Conservation (phyloP, 2,888 invertebrate species). For the Drosophila anceps region DNA sequence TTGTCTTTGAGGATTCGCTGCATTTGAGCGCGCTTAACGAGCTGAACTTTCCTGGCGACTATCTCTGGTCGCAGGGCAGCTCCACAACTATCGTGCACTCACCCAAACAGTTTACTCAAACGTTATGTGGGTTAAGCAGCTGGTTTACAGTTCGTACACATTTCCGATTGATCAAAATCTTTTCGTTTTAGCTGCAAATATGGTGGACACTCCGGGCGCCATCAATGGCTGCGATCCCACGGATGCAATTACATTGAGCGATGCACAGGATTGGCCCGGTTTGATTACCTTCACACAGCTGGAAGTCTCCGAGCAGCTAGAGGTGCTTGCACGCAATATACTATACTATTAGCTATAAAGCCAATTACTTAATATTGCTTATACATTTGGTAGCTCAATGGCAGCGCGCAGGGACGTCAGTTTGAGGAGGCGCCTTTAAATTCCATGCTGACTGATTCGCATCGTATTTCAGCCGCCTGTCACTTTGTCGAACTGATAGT, state of each 20-base stretch:
- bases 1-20: slow-evolving; percentile 82
- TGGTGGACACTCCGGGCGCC: slow-evolving; percentile 83
- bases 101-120: slow-evolving; percentile 85
- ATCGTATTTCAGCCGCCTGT: slow-evolving; percentile 84
- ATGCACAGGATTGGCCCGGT: slow-evolving; percentile 84
- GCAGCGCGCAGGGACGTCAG: slow-evolving; percentile 85
- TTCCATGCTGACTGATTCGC: slow-evolving; percentile 85
- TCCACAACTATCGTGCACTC: slow-evolving; percentile 84
- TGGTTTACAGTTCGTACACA: too few species aligned
- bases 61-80: slow-evolving; percentile 83
- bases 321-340: slow-evolving; percentile 83
- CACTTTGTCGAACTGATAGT: slow-evolving; percentile 86
- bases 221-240: slow-evolving; percentile 86
- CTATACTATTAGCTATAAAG: neutral
- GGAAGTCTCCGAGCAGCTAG: slow-evolving; percentile 86
- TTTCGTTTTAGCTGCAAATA: slow-evolving; percentile 64
- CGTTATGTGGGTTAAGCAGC: slow-evolving; percentile 75
- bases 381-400: slow-evolving; percentile 85
- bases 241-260: slow-evolving; percentile 86
- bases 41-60: slow-evolving; percentile 86
- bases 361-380: neutral
- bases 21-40: slow-evolving; percentile 85
- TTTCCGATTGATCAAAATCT: neutral
- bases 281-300: slow-evolving; percentile 86
- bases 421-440: slow-evolving; percentile 85